Evolutionary conservation across 2,797 vertebrate species (phyloP), one percentile per base, ranked within the genome.

Genomic region (Myiotriccus ornatus): DNA sequence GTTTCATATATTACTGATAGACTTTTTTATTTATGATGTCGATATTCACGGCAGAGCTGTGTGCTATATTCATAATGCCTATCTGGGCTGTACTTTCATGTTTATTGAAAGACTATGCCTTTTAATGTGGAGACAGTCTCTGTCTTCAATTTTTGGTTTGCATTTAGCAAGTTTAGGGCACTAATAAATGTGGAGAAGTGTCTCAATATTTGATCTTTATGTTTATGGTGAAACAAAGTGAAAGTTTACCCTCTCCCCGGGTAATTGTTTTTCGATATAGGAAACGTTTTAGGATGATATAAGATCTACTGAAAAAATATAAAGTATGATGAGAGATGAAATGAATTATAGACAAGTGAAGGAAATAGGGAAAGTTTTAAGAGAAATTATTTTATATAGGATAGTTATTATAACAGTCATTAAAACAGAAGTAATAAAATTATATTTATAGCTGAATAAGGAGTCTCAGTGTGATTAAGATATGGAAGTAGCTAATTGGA

Each of bases 381-480:
- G 86, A 94, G 27, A 94, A 79, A 94, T 86, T 95, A 71, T 94
- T 92, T 94, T 93, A 69, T 87, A 65, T 71, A 63, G 90, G 90
- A 93, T 68, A 88, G 79, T 95, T 95, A 87, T 94, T 91, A 84
- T 89, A 93, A 84, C 69, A 92, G 53, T 96, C 84, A 94, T 93
- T 96, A 96, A 96, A 95, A 46, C 49, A 88, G 63, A 47, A 73
- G 93, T 90, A 95, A 91, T 96, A 96, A 97, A 95, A 94, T 93
- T 49, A 71, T 93, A 94, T 94, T 94, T 95, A 90, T 95, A 74
- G 87, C 89, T 76, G 91, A 94, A 94, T 95, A 95, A 93, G 88
- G 92, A 96, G 67, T 92, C 67, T 95, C 56, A 4, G 59, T 96
- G 94, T 97, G 95, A 96, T 97, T 96, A 95, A 96, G 95, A 73